phyloP scores from a whole-genome alignment of 2,888 invertebrate genomes.

The Heliconius hortense region DNA sequence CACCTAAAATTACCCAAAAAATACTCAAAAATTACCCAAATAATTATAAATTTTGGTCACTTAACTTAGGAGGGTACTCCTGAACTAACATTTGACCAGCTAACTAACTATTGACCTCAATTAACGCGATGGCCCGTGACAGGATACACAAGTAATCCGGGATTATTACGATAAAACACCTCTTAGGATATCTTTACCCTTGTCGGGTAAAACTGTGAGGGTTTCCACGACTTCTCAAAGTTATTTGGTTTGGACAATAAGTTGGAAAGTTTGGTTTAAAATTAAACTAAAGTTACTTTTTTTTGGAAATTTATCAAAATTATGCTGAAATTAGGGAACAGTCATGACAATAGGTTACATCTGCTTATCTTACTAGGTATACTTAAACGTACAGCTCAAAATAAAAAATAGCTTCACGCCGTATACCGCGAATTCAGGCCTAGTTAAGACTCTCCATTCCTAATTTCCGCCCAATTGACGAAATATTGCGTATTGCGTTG shows the following conservation, averaged over 20 bases:
- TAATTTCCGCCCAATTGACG: not conserved
- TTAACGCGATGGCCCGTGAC: slow-evolving; percentile 72
- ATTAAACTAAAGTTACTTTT: no score
- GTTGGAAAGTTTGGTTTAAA: not conserved
- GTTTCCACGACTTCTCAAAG: slow-evolving; percentile 6
- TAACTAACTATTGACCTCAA: slow-evolving; percentile 71
- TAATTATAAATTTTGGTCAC: slow-evolving; percentile 24
- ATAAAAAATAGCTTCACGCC: not conserved
- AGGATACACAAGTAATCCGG: slow-evolving; percentile 72
- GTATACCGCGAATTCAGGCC: not conserved
- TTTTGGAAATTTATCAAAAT: no score
- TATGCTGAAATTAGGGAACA: no score
- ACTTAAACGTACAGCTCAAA: not conserved
- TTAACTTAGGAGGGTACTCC: slow-evolving; percentile 30
- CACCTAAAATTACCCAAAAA: not conserved
- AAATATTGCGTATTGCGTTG: not conserved
- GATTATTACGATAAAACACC: slow-evolving; percentile 79
- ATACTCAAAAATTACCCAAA: not conserved
- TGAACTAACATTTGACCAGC: slow-evolving; percentile 52
- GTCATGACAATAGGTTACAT: no score
- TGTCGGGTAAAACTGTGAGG: slow-evolving; percentile 20
- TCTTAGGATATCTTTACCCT: slow-evolving; percentile 55
- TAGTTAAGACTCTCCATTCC: no score
- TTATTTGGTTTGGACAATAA: not conserved
- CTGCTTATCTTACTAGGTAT: not conserved